Base-by-base conservation (phyloP, 2,888 invertebrate species). In the Mylabris sibirica region DNA sequence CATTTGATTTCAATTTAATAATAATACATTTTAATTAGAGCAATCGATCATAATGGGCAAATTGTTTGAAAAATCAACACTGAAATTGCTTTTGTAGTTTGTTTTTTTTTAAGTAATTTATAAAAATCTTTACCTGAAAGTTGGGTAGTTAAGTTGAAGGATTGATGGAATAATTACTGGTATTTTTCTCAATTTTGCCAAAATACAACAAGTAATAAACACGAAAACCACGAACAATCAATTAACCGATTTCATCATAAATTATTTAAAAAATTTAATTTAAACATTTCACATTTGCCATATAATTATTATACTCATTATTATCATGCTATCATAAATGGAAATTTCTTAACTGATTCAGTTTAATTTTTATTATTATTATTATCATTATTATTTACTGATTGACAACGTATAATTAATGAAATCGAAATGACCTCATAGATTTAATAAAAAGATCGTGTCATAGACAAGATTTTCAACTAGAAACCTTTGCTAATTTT, bases 381-480 rank as follows among this genome's bases (percentile, higher is more conserved):
- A n/a, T n/a, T n/a, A n/a, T n/a, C n/a, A n/a, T n/a, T n/a, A n/a
- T n/a, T n/a, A n/a, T 41, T 3, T 57, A 30, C 30, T 24, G 57
- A 57, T 57, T 57, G 57, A 57, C 57, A 57, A 57, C 57, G 14
- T 57, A 11, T 57, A 57, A 57, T 57, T 57, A 57, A 57, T 12
- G 12, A 57, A n/a, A 24, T 12, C 1, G 24, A 53, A 53, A 53
- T 57, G 57, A 57, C 24, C 57, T 57, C 57, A 24, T 57, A 30
- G 30, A 30, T 30, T 30, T 8, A 30, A 30, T 8, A 49, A 20
- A 49, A 11, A 49, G 8, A 17, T 14, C 44, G 6, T 44, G 17
- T 17, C 44, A 5, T 44, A 44, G 44, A 3, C 17, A n/a, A n/a
- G n/a, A 38, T 38, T 38, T 38, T 12, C 34, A 38, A 12, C 12